Conservation (phyloP, 2,797 vertebrate species). For the Poeciliopsis infans region DNA sequence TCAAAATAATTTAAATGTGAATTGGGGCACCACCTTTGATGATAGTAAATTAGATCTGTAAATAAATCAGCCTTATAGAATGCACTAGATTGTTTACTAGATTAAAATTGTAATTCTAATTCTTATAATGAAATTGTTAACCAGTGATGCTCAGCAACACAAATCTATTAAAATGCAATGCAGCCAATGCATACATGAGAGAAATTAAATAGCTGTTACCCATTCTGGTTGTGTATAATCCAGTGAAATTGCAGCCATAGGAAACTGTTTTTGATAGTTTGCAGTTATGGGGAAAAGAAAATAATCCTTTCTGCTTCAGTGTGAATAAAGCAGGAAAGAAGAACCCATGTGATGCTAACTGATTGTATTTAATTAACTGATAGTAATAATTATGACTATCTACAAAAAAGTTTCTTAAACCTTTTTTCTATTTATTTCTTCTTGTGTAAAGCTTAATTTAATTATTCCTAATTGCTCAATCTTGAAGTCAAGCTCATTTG, state of each 20-base stretch:
- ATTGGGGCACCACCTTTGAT: not conserved
- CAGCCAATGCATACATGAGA: not conserved
- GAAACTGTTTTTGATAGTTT: not conserved
- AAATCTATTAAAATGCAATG: not conserved
- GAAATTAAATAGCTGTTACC: not conserved
- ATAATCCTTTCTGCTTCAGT: not conserved
- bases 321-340: not conserved
- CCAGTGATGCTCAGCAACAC: not conserved
- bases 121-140: not conserved
- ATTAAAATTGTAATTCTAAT: not conserved
- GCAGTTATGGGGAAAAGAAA: not conserved
- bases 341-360: not conserved
- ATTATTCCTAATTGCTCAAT: not conserved
- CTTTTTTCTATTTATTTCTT: too few relatives aligned
- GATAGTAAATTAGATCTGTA: not conserved
- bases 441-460: too few relatives aligned
- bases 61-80: slow-evolving; percentile 5
- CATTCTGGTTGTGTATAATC: not conserved
- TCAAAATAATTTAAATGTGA: not conserved
- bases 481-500: not conserved
- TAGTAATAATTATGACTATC: not conserved
- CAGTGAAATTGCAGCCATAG: not conserved
- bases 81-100: not conserved
- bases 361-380: not conserved
- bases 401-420: not conserved